These are phyloP conservation scores for Eilema caniola DNA, from an alignment of 2,888 invertebrate species.

Conservation along the genomic window DNA sequence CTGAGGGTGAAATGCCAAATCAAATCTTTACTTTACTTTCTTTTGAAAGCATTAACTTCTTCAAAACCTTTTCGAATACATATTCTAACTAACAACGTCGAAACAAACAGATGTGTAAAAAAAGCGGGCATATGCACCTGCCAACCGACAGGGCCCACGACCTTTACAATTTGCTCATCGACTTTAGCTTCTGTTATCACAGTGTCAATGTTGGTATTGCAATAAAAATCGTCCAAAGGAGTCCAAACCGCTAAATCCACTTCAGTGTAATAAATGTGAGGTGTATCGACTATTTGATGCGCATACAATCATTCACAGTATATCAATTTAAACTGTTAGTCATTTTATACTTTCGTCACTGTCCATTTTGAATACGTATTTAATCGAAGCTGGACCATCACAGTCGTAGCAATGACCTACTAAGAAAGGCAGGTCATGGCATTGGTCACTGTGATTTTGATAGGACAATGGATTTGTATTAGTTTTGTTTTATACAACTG, in stretches of 20 bases:
- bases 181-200: conserved; percentile 13
- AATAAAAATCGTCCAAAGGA: neutral
- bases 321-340: neutral
- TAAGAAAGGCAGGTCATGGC: neutral
- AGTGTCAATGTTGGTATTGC: conserved; percentile 24
- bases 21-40: too few relatives aligned
- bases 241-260: conserved; percentile 31
- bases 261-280: conserved; percentile 20
- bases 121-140: conserved; percentile 59
- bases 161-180: neutral
- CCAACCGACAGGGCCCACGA: conserved; percentile 21
- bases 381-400: too few relatives aligned
- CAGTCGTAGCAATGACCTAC: neutral
- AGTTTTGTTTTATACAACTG: too few relatives aligned
- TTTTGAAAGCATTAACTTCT: neutral
- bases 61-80: neutral
- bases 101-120: conserved; percentile 51
- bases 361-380: neutral
- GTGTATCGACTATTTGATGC: neutral
- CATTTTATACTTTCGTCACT: neutral
- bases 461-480: too few relatives aligned
- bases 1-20: too few relatives aligned
- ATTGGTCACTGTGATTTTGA: too few relatives aligned
- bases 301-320: neutral
- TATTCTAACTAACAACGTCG: conserved; percentile 21